Conservation (phyloP, 2,113 vertebrate genomes). For the Trogon melanurus region DNA sequence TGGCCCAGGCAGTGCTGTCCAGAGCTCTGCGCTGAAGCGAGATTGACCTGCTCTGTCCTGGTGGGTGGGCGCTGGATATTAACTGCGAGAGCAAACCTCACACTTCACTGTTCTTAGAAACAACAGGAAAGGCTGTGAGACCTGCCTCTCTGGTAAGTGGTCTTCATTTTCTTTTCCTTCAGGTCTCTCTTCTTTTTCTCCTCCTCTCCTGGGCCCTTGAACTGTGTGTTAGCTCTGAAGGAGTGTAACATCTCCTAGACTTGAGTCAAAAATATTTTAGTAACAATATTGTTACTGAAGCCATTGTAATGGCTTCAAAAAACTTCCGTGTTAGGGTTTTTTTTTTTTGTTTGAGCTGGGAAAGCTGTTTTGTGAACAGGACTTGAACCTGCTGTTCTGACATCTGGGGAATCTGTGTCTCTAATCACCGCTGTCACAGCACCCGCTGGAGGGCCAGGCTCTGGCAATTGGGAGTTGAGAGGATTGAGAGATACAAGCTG, state of each 20-base stretch:
- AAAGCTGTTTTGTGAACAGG: neutral
- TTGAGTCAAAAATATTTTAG: neutral
- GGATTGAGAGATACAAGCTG: neutral
- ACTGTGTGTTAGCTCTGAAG: neutral
- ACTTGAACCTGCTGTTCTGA: too few relatives aligned
- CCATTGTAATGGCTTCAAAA: neutral
- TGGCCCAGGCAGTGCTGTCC: neutral
- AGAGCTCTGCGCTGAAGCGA: neutral
- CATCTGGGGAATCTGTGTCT: neutral
- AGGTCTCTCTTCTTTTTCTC: neutral
- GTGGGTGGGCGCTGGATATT: neutral
- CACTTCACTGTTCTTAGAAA: neutral
- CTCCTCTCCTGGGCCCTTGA: neutral
- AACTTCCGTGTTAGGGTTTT: accelerated
- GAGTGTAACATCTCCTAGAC: neutral
- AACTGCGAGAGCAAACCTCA: neutral
- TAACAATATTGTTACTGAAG: accelerated
- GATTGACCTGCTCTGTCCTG: neutral
- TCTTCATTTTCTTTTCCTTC: neutral
- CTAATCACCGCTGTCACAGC: neutral
- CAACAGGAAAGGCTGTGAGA: neutral
- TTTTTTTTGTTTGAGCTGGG: neutral
- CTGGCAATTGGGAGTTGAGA: neutral
- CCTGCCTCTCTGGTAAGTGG: neutral
- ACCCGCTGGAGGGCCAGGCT: neutral